Conservation (phyloP, 2,888 invertebrate species). For the Osmoderma eremita region DNA sequence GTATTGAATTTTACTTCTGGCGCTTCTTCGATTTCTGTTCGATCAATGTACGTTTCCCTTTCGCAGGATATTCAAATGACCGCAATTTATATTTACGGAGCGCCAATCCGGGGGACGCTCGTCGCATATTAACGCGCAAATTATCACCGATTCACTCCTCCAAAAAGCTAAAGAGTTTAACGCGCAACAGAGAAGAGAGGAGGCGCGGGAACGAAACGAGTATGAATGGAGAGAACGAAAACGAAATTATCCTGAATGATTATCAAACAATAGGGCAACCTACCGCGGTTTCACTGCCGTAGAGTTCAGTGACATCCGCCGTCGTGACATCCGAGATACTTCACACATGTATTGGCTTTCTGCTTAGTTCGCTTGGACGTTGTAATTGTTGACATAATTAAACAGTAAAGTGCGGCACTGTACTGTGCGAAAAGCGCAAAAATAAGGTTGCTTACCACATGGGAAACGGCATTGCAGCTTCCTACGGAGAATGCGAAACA, state of each 20-base stretch:
- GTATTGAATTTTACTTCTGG: too few species aligned
- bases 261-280: constrained; percentile 27
- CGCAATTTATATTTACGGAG: constrained; percentile 24
- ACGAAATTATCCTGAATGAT: constrained; percentile 18
- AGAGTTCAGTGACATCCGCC: constrained; percentile 21
- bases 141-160: neutral
- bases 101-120: constrained; percentile 12
- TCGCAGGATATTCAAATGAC: constrained; percentile 23
- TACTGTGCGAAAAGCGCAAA: constrained; percentile 8
- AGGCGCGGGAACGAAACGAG: constrained; percentile 4
- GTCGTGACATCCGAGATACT: neutral
- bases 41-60: constrained; percentile 14
- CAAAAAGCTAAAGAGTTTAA: neutral
- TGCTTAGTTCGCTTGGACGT: constrained; percentile 9
- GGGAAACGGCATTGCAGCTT: constrained; percentile 18
- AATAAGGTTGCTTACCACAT: constrained; percentile 24
- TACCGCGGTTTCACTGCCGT: neutral
- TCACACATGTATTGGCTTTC: neutral
- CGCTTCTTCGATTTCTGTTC: too few species aligned
- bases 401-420: constrained; percentile 16
- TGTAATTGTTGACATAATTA: constrained; percentile 27
- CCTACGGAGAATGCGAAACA: constrained; percentile 29
- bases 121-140: constrained; percentile 17
- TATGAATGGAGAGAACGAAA: constrained; percentile 9
- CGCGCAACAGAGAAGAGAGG: neutral